phyloP scores from a whole-genome alignment of 2,797 vertebrate genomes.

The Poeciliopsis gracilis region DNA sequence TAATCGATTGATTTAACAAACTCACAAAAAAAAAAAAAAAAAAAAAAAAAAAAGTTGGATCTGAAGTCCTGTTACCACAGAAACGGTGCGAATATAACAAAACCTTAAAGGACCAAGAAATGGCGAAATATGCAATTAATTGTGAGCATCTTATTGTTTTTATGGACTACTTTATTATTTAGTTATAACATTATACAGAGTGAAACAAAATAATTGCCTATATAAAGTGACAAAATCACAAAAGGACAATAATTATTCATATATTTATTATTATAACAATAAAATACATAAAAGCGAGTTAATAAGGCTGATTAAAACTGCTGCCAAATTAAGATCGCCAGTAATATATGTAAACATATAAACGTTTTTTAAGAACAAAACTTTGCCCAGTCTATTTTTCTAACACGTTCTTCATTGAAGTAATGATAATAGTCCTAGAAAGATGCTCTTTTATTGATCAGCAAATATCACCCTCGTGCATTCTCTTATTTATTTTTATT shows the following conservation, averaged over 20 bases:
- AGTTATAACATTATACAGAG: not conserved
- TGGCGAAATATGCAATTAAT: not conserved
- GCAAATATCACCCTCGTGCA: not conserved
- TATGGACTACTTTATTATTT: not conserved
- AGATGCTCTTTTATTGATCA: not conserved
- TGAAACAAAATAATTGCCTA: not conserved
- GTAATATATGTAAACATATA: not conserved
- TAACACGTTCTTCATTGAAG: not conserved
- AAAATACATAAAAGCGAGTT: not conserved
- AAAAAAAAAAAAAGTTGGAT: not conserved
- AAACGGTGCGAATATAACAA: not conserved
- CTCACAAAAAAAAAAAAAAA: not conserved
- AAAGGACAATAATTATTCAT: not conserved
- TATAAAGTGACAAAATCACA: not conserved
- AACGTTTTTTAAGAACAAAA: not conserved
- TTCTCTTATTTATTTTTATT: not conserved
- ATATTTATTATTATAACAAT: not conserved
- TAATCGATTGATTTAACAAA: not conserved
- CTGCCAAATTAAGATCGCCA: not conserved
- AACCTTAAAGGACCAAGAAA: not conserved
- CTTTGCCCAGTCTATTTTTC: not conserved
- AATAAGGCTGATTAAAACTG: not conserved
- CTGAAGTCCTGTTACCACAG: not conserved
- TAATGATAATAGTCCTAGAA: not conserved
- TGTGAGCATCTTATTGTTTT: not conserved